Percentiles rank a stretch among this genome's conserved stretches.
These are phyloP conservation scores for Hipposideros armiger DNA, from an alignment of 2,113 vertebrate genomes.

Conservation along the genomic window DNA sequence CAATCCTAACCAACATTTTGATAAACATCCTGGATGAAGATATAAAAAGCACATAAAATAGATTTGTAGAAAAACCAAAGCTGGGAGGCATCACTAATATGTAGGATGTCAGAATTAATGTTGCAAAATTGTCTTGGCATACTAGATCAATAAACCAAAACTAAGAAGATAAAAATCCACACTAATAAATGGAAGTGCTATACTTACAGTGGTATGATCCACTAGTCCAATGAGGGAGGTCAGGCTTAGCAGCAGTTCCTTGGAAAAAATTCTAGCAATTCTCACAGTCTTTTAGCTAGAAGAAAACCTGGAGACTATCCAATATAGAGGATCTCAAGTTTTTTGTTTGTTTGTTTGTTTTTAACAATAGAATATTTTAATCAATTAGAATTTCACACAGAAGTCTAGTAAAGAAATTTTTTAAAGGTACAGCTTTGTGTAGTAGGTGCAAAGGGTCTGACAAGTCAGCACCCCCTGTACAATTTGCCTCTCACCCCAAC, in stretches of 20 bases:
- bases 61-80: background rate
- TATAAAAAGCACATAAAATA: background rate
- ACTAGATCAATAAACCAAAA: background rate
- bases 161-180: constrained; percentile 42
- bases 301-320: background rate
- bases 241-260: background rate
- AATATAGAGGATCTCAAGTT: background rate
- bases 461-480: background rate
- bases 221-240: background rate
- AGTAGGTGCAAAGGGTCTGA: background rate
- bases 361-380: background rate
- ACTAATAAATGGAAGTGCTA: background rate
- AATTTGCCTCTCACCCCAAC: background rate
- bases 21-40: background rate
- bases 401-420: background rate
- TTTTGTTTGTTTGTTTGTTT: background rate
- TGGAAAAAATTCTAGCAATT: background rate
- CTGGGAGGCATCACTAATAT: background rate
- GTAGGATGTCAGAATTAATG: background rate
- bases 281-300: background rate
- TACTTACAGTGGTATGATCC: background rate
- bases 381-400: constrained; percentile 11
- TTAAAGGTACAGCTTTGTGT: background rate
- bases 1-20: background rate
- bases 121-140: constrained; percentile 29